A percentile compares a stretch with the other conserved stretches of the same genome.
Conservation (phyloP, 1,140 invertebrate genomes). For the Drosophila gunungcola region DNA sequence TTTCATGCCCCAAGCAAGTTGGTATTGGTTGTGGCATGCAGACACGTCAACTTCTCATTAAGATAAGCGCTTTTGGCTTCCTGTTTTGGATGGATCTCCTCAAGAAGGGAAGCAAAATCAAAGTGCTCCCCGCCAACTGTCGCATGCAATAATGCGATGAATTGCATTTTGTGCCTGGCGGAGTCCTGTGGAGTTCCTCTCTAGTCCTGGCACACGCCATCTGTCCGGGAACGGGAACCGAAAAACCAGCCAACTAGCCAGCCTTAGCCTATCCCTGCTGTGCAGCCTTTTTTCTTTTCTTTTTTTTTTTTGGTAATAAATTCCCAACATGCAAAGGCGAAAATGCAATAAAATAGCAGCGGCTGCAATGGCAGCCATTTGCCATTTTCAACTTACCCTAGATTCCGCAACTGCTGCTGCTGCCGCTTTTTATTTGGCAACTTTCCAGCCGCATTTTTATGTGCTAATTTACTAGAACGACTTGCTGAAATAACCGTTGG, state of each 20-base stretch:
- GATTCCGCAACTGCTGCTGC: conserved; percentile 50
- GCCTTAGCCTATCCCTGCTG: conserved; percentile 11
- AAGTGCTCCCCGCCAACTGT: conserved; percentile 35
- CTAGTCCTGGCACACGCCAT: conserved; percentile 66
- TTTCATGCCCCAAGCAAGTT: conserved; percentile 32
- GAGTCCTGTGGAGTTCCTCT: conserved; percentile 21
- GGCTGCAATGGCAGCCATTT: conserved; percentile 59
- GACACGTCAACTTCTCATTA: conserved; percentile 80
- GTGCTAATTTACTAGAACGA: conserved; percentile 70
- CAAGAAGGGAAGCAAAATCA: conserved; percentile 34
- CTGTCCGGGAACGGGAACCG: conserved; percentile 60
- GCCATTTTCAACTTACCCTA: conserved; percentile 69
- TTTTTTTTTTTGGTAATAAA: conserved; percentile 62
- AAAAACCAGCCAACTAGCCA: conserved; percentile 28
- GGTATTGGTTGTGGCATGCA: conserved; percentile 68
- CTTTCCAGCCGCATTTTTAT: conserved; percentile 62
- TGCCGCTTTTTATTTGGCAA: conserved; percentile 61
- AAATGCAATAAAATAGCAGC: conserved; percentile 75
- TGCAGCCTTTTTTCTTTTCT: conserved; percentile 30
- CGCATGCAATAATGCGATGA: conserved; percentile 61
- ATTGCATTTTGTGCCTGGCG: conserved; percentile 39
- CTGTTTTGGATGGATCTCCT: conserved; percentile 3
- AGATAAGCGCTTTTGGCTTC: conserved; percentile 65
- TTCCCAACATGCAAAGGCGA: conserved; percentile 72
- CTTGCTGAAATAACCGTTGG: conserved; percentile 70